Evolutionary conservation across 2,797 vertebrate species (phyloP).

Genomic region (Spinus pinus): DNA sequence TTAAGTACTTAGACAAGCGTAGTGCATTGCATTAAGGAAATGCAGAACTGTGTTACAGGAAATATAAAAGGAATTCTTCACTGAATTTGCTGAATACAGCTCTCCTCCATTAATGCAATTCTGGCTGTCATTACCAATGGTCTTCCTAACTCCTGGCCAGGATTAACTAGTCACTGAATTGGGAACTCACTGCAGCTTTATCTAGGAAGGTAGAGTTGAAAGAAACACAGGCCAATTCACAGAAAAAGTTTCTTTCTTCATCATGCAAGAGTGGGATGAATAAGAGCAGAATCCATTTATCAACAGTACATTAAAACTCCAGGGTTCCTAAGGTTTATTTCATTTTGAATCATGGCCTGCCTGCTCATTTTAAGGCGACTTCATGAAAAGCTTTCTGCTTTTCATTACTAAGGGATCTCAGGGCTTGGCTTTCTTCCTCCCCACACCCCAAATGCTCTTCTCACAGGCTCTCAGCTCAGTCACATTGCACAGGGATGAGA

Average conservation of each 20-base stretch:
- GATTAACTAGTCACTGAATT: neutral
- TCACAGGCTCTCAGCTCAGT: neutral
- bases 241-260: constrained; percentile 37
- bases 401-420: neutral
- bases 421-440: neutral
- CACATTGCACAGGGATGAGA: neutral
- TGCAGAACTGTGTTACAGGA: neutral
- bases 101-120: neutral
- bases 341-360: constrained; percentile 44
- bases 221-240: neutral
- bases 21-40: neutral
- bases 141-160: constrained; percentile 21
- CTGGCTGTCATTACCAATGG: neutral
- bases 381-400: constrained; percentile 8
- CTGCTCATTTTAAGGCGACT: constrained; percentile 14
- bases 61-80: constrained; percentile 7
- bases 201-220: constrained; percentile 6
- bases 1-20: constrained; percentile 14
- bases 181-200: neutral
- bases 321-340: constrained; percentile 61
- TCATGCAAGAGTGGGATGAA: constrained; percentile 4
- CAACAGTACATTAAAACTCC: constrained; percentile 53
- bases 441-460: neutral
- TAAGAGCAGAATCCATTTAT: constrained; percentile 57
- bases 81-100: neutral